phyloP scores from a whole-genome alignment of 1,140 invertebrate genomes.

The Ostrea denselamellosa region DNA sequence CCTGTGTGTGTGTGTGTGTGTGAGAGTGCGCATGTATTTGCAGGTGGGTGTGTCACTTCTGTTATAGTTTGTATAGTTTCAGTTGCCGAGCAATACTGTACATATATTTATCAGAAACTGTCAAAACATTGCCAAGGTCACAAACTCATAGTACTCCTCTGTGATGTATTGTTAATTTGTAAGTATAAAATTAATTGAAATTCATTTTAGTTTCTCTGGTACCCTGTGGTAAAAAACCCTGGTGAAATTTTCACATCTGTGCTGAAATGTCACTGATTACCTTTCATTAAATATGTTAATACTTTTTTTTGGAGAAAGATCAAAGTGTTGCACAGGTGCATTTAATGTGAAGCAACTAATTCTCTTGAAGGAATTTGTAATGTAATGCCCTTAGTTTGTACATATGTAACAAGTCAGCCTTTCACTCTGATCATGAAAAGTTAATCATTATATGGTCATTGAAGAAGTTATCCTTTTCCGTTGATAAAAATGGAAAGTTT shows the following conservation, averaged over 20 bases:
- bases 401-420: neutral
- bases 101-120: neutral
- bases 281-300: neutral
- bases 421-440: neutral
- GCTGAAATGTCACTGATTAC: neutral
- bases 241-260: neutral
- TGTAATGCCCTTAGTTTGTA: neutral
- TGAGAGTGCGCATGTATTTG: neutral
- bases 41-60: neutral
- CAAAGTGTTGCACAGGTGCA: conserved; percentile 21
- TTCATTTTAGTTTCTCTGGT: neutral
- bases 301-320: neutral
- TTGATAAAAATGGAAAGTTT: neutral
- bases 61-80: neutral
- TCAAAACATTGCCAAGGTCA: neutral
- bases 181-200: neutral
- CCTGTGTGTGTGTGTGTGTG: too few relatives aligned
- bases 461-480: neutral
- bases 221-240: neutral
- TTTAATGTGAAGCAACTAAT: conserved; percentile 2
- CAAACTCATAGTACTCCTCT: neutral
- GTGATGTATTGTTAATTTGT: conserved; percentile 9
- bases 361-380: neutral
- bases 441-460: neutral
- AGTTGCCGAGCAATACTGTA: neutral